Conservation (phyloP, 2,113 vertebrate species). For the Siniperca knerii region DNA sequence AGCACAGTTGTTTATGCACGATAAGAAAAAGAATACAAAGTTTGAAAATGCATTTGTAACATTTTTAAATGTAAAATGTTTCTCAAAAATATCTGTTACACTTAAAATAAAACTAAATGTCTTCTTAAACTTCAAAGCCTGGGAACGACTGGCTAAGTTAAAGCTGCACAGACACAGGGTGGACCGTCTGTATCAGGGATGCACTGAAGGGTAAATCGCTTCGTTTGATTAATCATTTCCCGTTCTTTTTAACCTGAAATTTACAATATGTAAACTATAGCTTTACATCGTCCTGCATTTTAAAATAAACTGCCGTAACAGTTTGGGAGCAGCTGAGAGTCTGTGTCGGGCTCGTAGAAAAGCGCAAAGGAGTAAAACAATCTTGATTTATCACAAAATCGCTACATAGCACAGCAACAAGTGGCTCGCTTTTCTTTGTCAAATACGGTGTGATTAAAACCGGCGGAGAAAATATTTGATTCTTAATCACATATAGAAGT, state of each 20-base stretch:
- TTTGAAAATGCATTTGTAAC: neutral
- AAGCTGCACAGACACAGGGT: neutral
- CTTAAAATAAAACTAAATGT: neutral
- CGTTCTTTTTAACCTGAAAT: neutral
- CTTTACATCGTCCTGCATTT: neutral
- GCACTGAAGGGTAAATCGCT: neutral
- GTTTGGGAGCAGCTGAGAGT: neutral
- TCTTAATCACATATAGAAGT: neutral
- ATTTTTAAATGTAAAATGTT: neutral
- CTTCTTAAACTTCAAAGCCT: no score
- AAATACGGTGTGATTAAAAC: neutral
- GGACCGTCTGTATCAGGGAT: neutral
- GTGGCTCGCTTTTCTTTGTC: neutral
- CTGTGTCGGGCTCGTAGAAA: neutral
- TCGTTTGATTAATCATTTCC: neutral
- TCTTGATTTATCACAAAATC: neutral
- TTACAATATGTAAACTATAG: neutral
- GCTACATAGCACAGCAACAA: conserved; percentile 49
- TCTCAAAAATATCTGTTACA: neutral
- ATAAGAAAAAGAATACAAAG: neutral
- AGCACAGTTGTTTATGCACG: conserved; percentile 3
- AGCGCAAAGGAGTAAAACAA: neutral
- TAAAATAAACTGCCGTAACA: neutral
- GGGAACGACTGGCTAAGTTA: no score
- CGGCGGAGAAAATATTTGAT: no score